A percentile compares a stretch with the other conserved stretches of the same genome.
Conservation (phyloP, 2,113 vertebrate genomes). For the Calyptommatus sinebrachiatus region DNA sequence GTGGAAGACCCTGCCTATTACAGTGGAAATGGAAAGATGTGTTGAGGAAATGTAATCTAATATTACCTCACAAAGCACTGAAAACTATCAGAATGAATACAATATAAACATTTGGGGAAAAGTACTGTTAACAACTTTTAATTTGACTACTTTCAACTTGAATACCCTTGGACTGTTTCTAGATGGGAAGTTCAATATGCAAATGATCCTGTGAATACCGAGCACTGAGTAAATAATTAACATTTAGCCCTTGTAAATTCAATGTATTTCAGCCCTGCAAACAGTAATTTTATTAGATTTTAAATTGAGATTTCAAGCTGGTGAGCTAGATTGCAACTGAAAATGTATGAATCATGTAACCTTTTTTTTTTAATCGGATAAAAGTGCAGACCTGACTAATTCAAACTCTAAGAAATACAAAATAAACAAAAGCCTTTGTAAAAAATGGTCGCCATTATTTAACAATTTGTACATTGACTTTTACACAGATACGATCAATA, state of each 20-base stretch:
- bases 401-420: too few species aligned
- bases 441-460: neutral
- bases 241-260: neutral
- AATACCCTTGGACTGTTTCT: neutral
- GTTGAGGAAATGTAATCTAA: too few species aligned
- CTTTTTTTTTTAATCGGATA: too few species aligned
- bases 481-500: neutral
- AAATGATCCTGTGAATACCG: neutral
- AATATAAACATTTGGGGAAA: too few species aligned
- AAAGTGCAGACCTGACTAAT: too few species aligned
- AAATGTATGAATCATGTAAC: neutral
- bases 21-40: too few species aligned
- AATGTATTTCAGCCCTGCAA: neutral
- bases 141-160: too few species aligned
- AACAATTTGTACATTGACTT: neutral
- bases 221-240: neutral
- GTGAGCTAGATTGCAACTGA: neutral
- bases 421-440: neutral
- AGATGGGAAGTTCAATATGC: neutral
- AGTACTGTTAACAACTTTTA: too few species aligned
- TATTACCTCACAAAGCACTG: too few species aligned
- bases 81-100: too few species aligned
- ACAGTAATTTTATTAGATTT: neutral
- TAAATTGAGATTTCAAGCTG: neutral
- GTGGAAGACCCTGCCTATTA: too few species aligned